Percentiles rank a stretch among this genome's conserved stretches.
These are phyloP conservation scores for Clamator glandarius DNA, from an alignment of 2,797 vertebrate species.

Conservation along the genomic window DNA sequence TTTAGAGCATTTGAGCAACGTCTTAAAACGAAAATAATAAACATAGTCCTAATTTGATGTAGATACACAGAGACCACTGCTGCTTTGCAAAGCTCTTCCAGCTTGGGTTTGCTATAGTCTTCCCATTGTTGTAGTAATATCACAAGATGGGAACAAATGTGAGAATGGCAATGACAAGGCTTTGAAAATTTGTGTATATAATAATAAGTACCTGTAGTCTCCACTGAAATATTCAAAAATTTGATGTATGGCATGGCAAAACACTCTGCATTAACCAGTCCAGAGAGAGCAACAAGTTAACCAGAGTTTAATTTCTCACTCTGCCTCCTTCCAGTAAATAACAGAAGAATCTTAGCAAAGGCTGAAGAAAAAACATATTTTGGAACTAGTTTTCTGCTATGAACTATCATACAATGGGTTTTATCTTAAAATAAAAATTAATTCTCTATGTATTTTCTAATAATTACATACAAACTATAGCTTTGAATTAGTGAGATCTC, in stretches of 20 bases:
- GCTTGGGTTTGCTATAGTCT: not conserved
- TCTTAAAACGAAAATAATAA: slow-evolving; percentile 62
- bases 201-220: not conserved
- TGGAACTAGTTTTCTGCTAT: not conserved
- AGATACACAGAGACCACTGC: not conserved
- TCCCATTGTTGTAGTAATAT: not conserved
- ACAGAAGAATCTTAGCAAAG: not conserved
- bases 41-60: slow-evolving; percentile 29
- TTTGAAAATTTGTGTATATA: not conserved
- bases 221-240: not conserved
- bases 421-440: not conserved
- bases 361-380: not conserved
- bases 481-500: not conserved
- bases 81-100: slow-evolving; percentile 5
- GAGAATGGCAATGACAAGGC: not conserved
- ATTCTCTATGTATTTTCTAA: not conserved
- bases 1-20: slow-evolving; percentile 50
- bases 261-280: not conserved
- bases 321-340: not conserved
- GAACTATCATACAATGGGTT: not conserved
- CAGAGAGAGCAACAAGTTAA: not conserved
- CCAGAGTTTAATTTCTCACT: not conserved
- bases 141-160: not conserved
- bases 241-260: not conserved
- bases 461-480: not conserved